Percentiles rank a stretch among this genome's conserved stretches.
phyloP scores from a whole-genome alignment of 2,888 invertebrate genomes.

The Troglohyphantes excavatus region DNA sequence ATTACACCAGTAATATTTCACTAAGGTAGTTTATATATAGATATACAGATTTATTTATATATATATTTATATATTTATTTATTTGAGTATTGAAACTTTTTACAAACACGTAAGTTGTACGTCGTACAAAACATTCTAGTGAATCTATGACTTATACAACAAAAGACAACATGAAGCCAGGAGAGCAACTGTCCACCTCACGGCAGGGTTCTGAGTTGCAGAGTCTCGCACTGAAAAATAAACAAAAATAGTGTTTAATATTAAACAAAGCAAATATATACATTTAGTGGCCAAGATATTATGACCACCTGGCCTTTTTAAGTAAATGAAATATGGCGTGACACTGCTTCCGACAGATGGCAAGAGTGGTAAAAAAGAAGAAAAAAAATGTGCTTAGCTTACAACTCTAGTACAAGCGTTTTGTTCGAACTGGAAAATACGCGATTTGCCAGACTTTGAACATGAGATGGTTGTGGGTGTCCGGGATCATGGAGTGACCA shows the following conservation, averaged over 20 bases:
- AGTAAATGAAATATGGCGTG: no score
- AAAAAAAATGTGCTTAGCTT: no score
- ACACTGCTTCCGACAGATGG: no score
- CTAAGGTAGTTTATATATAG: conserved; percentile 55
- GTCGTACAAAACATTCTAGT: conserved; percentile 78
- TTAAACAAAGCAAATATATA: no score
- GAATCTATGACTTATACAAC: conserved; percentile 77
- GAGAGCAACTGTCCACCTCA: conserved; percentile 75
- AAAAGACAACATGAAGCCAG: conserved; percentile 77
- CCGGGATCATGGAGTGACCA: no score
- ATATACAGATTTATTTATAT: conserved; percentile 53
- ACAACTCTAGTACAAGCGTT: no score
- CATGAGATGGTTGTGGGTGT: no score
- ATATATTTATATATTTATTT: conserved; percentile 72
- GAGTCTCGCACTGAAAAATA: conserved; percentile 73
- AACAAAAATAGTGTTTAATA: background rate
- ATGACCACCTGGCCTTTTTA: no score
- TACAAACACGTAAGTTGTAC: conserved; percentile 78
- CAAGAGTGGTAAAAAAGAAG: no score
- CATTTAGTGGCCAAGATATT: no score
- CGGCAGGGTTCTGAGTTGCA: conserved; percentile 72
- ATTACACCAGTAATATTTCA: conserved; percentile 60
- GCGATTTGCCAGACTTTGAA: no score
- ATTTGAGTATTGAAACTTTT: conserved; percentile 78
- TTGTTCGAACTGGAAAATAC: no score